A percentile compares a stretch with the other conserved stretches of the same genome.
These are phyloP conservation scores for Grammomys surdaster DNA, from an alignment of 2,113 vertebrate genomes.

Conservation along the genomic window DNA sequence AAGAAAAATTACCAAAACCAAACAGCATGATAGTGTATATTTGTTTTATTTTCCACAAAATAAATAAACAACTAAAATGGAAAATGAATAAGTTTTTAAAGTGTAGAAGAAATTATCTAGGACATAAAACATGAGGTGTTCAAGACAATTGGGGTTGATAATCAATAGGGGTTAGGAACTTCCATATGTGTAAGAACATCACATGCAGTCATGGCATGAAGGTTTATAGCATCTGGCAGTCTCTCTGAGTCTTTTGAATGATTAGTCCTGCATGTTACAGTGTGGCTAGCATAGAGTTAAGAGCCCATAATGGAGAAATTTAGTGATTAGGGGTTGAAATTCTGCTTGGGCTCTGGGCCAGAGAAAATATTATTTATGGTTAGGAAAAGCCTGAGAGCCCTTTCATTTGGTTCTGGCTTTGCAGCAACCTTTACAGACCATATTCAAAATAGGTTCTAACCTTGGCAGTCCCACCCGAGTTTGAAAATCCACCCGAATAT, in stretches of 20 bases:
- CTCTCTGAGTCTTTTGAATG: not conserved
- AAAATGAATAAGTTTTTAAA: not conserved
- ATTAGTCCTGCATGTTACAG: not conserved
- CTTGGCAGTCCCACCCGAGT: not conserved
- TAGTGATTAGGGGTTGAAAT: not conserved
- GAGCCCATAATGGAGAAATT: not conserved
- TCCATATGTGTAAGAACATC: not conserved
- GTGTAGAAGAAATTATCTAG: not conserved
- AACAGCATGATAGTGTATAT: not conserved
- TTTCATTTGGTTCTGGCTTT: not conserved
- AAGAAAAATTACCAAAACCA: not conserved
- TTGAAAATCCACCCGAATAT: not conserved
- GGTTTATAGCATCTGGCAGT: not conserved
- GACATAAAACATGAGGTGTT: too few relatives aligned
- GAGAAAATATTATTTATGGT: slow-evolving; percentile 3
- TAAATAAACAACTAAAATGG: not conserved
- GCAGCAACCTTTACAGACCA: not conserved
- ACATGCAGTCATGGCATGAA: not conserved
- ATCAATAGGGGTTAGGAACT: not conserved
- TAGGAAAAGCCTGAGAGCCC: not conserved
- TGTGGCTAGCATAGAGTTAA: not conserved
- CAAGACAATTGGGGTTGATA: not conserved
- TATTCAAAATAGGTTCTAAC: not conserved
- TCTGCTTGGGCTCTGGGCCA: not conserved
- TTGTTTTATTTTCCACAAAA: not conserved